These are phyloP conservation scores for Melanotaenia duboulayi DNA, from an alignment of 2,113 vertebrate genomes.

Conservation along the genomic window DNA sequence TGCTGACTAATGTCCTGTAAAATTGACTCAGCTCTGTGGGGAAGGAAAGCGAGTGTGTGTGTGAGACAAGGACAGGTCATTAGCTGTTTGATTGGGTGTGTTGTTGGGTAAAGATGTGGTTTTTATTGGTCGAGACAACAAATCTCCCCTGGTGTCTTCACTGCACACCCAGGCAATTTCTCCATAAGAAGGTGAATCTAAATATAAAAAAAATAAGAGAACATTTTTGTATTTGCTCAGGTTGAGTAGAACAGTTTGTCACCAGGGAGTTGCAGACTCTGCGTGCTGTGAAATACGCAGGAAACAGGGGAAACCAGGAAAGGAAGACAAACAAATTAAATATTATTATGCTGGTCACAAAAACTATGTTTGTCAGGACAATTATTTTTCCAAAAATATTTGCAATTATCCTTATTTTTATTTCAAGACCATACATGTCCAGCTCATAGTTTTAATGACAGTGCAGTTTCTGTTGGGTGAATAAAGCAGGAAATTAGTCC, in stretches of 20 bases:
- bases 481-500: not conserved
- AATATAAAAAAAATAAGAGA: not conserved
- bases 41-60: slow-evolving; percentile 9
- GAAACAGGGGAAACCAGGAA: too few relatives aligned
- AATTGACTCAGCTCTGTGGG: slow-evolving; percentile 67
- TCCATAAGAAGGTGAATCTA: too few relatives aligned
- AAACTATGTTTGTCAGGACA: not conserved
- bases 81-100: slow-evolving; percentile 44
- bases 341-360: not conserved
- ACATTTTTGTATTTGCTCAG: not conserved
- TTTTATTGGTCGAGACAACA: not conserved
- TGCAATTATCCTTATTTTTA: not conserved
- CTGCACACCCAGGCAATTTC: not conserved
- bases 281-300: too few relatives aligned
- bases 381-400: not conserved
- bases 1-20: slow-evolving; percentile 12
- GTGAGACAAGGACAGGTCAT: slow-evolving; percentile 12
- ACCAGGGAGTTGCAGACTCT: too few relatives aligned
- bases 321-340: too few relatives aligned
- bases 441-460: too few relatives aligned
- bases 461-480: not conserved
- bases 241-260: not conserved
- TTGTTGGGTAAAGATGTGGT: slow-evolving; percentile 21
- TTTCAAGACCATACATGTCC: not conserved
- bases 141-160: not conserved